Evolutionary conservation across 2,113 vertebrate species (phyloP), one percentile per base, ranked within the genome.

Genomic region (Lontra canadensis): DNA sequence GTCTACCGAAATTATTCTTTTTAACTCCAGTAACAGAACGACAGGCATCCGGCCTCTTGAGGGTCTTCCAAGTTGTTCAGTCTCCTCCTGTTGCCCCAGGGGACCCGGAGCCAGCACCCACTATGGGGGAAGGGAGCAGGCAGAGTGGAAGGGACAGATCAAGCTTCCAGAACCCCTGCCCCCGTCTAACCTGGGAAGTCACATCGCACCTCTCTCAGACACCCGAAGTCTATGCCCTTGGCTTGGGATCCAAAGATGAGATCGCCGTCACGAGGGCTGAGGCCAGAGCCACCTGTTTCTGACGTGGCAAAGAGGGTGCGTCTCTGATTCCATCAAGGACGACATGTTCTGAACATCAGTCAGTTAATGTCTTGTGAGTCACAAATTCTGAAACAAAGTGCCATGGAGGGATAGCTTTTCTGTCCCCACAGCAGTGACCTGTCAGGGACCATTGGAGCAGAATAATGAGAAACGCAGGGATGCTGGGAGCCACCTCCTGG

Each of bases 1-100:
- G 8, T 8, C 44, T 17, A 3, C 65, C 34, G 29, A 23, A 18
- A 6, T n/a, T 3, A 4, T 5, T 20, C 81, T 29, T 31, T 17
- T 5, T 25, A 29, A 6, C 63, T 5, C 76, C 25, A 11, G 74
- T 0, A 7, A 36, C 52, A 4, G 10, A 17, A 26, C 17, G 1
- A n/a, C 7, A 9, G 13, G 20, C 1, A 1, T 0, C 0, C 0
- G 7, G 10, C 73, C 47, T 39, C 20, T 3, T 0, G 0, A 8
- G 12, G 1, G 13, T n/a, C 34, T 18, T 42, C 94, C 1, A 7
- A 4, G 73, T 8, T 3, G 10, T 34, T 39, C 4, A 0, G 0
- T 1, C 34, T 39, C 34, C 42, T 11, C n/a, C 84, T n/a, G 0
- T 3, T 23, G 1, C 9, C 7, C 17, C 7, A 4, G 52, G 57